Evolutionary conservation across 2,113 vertebrate species (phyloP).

Genomic region (Nematolebias whitei): DNA sequence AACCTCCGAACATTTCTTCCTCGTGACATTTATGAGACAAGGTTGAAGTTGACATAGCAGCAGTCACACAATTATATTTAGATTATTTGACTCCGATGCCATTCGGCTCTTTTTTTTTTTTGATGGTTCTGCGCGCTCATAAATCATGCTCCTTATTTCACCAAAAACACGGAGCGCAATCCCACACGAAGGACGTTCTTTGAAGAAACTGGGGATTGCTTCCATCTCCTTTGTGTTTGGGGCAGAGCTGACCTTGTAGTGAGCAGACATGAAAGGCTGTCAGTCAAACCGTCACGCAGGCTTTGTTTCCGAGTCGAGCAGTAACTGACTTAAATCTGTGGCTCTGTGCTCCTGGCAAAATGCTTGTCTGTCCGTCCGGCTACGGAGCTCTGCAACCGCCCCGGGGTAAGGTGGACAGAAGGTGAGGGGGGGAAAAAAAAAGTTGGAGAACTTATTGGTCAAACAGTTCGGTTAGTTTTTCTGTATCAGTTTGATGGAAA

Average conservation of each 20-base stretch:
- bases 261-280: slow-evolving; percentile 67
- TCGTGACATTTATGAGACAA: slow-evolving; percentile 66
- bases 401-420: slow-evolving; percentile 62
- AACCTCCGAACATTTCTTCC: slow-evolving; percentile 66
- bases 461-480: slow-evolving; percentile 31
- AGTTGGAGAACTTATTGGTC: slow-evolving; percentile 43
- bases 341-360: slow-evolving; percentile 63
- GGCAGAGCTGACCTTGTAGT: slow-evolving; percentile 70
- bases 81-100: slow-evolving; percentile 49
- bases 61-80: slow-evolving; percentile 61
- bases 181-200: slow-evolving; percentile 50
- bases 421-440: slow-evolving; percentile 37
- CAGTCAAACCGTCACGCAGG: slow-evolving; percentile 58
- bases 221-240: slow-evolving; percentile 47
- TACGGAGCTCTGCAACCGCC: slow-evolving; percentile 44
- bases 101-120: slow-evolving; percentile 22
- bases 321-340: slow-evolving; percentile 54
- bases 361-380: slow-evolving; percentile 51
- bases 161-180: slow-evolving; percentile 39
- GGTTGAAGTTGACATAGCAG: slow-evolving; percentile 66
- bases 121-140: slow-evolving; percentile 39
- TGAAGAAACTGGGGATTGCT: slow-evolving; percentile 54
- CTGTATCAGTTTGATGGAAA: slow-evolving; percentile 22
- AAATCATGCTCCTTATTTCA: slow-evolving; percentile 42
- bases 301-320: slow-evolving; percentile 67